A percentile compares a stretch with the other conserved stretches of the same genome.
These are phyloP conservation scores for Darevskia nairensis DNA, from an alignment of 2,797 vertebrate species.

Conservation along the genomic window DNA sequence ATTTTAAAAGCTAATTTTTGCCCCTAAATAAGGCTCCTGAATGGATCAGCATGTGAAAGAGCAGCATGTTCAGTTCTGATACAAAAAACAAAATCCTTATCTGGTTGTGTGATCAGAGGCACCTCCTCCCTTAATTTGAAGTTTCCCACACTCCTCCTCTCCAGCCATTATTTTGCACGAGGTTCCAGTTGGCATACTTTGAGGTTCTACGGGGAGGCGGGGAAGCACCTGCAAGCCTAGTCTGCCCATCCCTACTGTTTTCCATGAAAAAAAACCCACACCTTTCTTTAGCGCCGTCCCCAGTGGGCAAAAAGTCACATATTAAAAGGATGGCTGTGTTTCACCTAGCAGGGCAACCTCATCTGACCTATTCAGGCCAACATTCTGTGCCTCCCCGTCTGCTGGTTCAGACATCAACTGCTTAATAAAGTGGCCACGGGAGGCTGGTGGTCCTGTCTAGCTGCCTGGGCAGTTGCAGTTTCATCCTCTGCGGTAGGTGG, in stretches of 20 bases:
- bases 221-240: background rate
- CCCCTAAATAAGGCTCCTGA: background rate
- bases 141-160: background rate
- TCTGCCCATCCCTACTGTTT: background rate
- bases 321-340: constrained; percentile 46
- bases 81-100: background rate
- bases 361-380: constrained; percentile 70
- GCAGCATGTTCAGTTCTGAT: background rate
- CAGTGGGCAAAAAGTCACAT: constrained; percentile 4
- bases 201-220: background rate
- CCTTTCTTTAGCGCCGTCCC: background rate
- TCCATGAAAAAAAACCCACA: background rate
- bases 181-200: background rate
- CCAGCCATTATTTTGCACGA: background rate
- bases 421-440: rapidly evolving
- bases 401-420: too few relatives aligned
- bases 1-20: background rate
- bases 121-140: too few relatives aligned
- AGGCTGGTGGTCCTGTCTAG: too few relatives aligned
- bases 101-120: background rate
- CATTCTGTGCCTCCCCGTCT: background rate
- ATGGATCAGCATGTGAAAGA: background rate
- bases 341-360: constrained; percentile 69
- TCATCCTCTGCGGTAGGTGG: too few relatives aligned
- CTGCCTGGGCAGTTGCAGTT: too few relatives aligned